A percentile compares a stretch with the other conserved stretches of the same genome.
phyloP scores from a whole-genome alignment of 2,113 vertebrate genomes.

The Axis porcinus region DNA sequence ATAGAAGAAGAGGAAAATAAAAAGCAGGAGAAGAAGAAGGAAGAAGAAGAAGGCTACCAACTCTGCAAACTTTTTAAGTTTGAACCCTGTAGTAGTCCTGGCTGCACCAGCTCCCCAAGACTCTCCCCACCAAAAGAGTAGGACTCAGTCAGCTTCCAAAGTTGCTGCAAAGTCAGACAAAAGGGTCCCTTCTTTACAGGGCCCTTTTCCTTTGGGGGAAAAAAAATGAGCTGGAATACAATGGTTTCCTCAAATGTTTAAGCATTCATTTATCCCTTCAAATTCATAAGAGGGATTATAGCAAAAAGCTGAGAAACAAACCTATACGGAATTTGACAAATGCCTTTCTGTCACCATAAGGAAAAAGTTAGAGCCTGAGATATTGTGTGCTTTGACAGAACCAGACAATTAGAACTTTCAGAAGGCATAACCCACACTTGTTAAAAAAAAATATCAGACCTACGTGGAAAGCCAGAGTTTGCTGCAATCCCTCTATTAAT shows the following conservation, averaged over 20 bases:
- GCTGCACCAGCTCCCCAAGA: constrained; percentile 35
- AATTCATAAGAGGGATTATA: background rate
- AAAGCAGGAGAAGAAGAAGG: background rate
- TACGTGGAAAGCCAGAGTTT: constrained; percentile 37
- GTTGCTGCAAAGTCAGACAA: background rate
- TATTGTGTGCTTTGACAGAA: constrained; percentile 63
- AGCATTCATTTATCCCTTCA: constrained; percentile 62
- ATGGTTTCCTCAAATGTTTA: background rate
- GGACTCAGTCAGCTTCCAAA: background rate
- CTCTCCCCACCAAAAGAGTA: background rate
- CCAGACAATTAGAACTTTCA: constrained; percentile 60
- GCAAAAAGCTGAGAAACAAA: constrained; percentile 41
- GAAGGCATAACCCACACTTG: constrained; percentile 64
- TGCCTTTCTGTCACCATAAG: background rate
- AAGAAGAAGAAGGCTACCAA: constrained; percentile 44
- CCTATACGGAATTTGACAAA: constrained; percentile 54
- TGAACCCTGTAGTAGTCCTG: constrained; percentile 52
- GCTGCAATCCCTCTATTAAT: constrained; percentile 55
- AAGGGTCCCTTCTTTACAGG: background rate
- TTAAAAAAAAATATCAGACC: constrained; percentile 38
- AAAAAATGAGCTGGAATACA: background rate
- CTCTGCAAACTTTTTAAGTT: constrained; percentile 64
- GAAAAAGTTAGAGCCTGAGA: constrained; percentile 56
- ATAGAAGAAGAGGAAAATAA: background rate
- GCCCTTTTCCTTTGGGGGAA: background rate